Percentiles rank a stretch among this genome's conserved stretches.
Conservation (phyloP, 2,888 invertebrate species). For the Seladonia tumulorum region DNA sequence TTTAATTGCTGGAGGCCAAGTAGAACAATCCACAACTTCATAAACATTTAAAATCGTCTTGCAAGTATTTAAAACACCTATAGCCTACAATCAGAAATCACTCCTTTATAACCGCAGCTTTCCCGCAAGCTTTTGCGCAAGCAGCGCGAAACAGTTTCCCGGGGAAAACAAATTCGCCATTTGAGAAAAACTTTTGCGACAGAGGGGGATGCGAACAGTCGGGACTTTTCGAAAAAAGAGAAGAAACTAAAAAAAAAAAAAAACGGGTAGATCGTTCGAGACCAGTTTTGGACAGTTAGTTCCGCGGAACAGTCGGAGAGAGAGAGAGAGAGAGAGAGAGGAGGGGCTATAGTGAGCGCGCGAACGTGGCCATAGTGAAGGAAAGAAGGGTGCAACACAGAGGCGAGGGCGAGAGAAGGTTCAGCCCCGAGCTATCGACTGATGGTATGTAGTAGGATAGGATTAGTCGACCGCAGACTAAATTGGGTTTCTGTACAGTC, state of each 20-base stretch:
- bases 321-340: background rate
- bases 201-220: background rate
- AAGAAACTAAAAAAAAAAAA: background rate
- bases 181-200: background rate
- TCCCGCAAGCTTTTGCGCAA: background rate
- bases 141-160: background rate
- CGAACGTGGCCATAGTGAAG: conserved; percentile 7
- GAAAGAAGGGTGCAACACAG: conserved; percentile 48
- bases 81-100: background rate
- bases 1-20: no score
- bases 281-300: conserved; percentile 38
- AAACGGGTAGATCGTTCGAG: background rate
- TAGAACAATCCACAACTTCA: no score
- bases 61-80: background rate
- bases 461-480: conserved; percentile 83
- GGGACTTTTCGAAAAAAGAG: background rate
- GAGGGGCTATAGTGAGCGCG: background rate
- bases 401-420: conserved; percentile 56
- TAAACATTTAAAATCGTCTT: background rate
- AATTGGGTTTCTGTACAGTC: conserved; percentile 83
- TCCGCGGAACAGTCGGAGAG: conserved; percentile 45
- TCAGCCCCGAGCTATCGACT: conserved; percentile 81
- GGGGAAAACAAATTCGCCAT: background rate
- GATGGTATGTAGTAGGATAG: conserved; percentile 80
- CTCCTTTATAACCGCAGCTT: background rate